Evolutionary conservation across 1,140 invertebrate genomes (phyloP).

Genomic region (Ylistrum balloti): DNA sequence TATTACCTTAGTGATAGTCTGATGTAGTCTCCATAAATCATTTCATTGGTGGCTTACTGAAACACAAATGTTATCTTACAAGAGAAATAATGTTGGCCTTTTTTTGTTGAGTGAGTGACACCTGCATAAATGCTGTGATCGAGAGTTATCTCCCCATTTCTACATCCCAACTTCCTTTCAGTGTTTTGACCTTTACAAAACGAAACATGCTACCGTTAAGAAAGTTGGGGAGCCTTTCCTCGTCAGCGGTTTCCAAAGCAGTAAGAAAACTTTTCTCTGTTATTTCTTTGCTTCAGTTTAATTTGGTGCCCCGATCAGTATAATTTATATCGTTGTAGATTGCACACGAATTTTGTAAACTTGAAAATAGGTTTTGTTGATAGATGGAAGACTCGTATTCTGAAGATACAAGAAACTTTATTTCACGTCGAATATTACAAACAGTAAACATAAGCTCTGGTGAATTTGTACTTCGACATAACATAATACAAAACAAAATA

Average conservation of each 20-base stretch:
- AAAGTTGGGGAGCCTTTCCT: not conserved
- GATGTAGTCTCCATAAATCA: no score
- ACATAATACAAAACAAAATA: no score
- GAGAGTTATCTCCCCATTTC: not conserved
- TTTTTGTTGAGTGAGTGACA: not conserved
- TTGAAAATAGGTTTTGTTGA: no score
- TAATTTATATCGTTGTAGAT: not conserved
- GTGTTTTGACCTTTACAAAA: conserved; percentile 1
- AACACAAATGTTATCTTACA: no score
- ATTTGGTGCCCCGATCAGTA: not conserved
- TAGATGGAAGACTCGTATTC: no score
- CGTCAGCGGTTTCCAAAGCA: not conserved
- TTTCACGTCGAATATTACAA: no score
- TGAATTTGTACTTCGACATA: no score
- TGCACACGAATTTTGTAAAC: no score
- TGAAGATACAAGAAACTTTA: no score
- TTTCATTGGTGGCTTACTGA: no score
- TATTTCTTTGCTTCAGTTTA: not conserved
- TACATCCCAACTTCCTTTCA: not conserved
- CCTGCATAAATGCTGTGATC: not conserved
- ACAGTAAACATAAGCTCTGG: no score
- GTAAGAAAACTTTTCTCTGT: not conserved
- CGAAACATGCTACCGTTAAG: conserved; percentile 4
- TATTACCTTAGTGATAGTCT: no score
- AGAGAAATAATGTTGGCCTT: not conserved